Percentiles rank a stretch among this genome's conserved stretches.
These are phyloP conservation scores for Phasianus colchicus DNA, from an alignment of 2,113 vertebrate species.

Conservation along the genomic window DNA sequence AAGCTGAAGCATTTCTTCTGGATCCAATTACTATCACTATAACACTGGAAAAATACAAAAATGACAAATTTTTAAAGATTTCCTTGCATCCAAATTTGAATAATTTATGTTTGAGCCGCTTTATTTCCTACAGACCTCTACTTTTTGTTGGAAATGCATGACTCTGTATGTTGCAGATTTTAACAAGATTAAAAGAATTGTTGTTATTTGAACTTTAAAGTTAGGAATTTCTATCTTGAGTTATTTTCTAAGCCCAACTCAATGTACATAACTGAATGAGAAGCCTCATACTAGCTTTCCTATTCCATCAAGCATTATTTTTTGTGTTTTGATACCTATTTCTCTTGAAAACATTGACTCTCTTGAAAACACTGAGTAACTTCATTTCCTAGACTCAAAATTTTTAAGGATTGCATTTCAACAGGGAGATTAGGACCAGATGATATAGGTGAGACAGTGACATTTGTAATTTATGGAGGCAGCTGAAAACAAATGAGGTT, in stretches of 20 bases:
- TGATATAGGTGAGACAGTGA: slow-evolving; percentile 1
- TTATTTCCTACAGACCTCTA: not conserved
- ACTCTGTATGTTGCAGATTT: not conserved
- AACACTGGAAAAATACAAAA: not conserved
- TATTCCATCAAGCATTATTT: not conserved
- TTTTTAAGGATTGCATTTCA: slow-evolving; percentile 1
- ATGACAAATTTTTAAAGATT: not conserved
- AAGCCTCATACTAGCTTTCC: not conserved
- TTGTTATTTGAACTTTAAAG: not conserved
- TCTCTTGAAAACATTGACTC: not conserved
- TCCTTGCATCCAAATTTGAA: not conserved
- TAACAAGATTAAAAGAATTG: not conserved
- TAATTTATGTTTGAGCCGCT: not conserved
- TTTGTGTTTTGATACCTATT: not conserved
- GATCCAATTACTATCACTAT: not conserved
- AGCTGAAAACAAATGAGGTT: slow-evolving; percentile 43
- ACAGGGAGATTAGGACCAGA: not conserved
- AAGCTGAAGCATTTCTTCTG: slow-evolving; percentile 13
- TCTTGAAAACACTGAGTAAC: slow-evolving; percentile 25
- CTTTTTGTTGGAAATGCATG: slow-evolving; percentile 24
- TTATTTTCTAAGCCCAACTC: not conserved
- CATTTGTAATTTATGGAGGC: not conserved
- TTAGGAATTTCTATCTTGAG: not conserved
- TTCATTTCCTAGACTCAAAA: not conserved
- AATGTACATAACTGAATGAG: not conserved